These are phyloP conservation scores for Gastrophryne carolinensis DNA, from an alignment of 2,797 vertebrate species.

Conservation along the genomic window DNA sequence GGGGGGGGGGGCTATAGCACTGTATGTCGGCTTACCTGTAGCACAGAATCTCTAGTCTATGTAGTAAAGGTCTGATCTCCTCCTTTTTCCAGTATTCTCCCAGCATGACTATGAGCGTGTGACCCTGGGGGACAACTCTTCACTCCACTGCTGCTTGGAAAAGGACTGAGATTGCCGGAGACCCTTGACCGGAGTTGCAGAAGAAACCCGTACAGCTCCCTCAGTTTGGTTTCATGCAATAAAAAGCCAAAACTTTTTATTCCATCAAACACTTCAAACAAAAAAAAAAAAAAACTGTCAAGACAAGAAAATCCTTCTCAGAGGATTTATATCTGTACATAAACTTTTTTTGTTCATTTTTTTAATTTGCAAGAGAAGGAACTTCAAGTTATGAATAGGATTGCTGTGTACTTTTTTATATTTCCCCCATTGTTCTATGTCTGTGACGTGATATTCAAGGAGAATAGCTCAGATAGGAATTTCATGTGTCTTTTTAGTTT, in stretches of 20 bases:
- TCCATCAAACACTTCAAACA: constrained; percentile 87
- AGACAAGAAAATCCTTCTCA: constrained; percentile 83
- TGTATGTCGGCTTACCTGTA: too few relatives aligned
- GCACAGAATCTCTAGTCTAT: too few relatives aligned
- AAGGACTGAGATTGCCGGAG: constrained; percentile 77
- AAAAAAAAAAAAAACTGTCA: too few relatives aligned
- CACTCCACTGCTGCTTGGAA: constrained; percentile 86
- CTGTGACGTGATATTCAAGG: constrained; percentile 71
- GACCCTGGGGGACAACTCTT: constrained; percentile 74
- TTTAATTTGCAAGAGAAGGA: constrained; percentile 71
- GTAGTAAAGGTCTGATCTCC: too few relatives aligned
- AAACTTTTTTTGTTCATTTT: constrained; percentile 74
- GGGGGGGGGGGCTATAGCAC: too few relatives aligned
- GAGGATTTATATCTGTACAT: constrained; percentile 81
- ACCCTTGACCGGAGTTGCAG: constrained; percentile 81
- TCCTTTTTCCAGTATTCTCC: constrained; percentile 87
- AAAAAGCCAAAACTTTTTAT: constrained; percentile 88
- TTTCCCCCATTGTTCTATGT: constrained; percentile 68
- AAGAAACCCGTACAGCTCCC: constrained; percentile 75
- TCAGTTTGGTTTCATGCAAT: constrained; percentile 86
- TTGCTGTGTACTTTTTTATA: constrained; percentile 70
- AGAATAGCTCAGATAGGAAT: constrained; percentile 82
- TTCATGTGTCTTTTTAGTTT: constrained; percentile 74
- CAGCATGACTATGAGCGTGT: constrained; percentile 99
- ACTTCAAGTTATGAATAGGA: constrained; percentile 73